These are phyloP conservation scores for Halictus rubicundus DNA, from an alignment of 1,140 invertebrate genomes.

Conservation along the genomic window DNA sequence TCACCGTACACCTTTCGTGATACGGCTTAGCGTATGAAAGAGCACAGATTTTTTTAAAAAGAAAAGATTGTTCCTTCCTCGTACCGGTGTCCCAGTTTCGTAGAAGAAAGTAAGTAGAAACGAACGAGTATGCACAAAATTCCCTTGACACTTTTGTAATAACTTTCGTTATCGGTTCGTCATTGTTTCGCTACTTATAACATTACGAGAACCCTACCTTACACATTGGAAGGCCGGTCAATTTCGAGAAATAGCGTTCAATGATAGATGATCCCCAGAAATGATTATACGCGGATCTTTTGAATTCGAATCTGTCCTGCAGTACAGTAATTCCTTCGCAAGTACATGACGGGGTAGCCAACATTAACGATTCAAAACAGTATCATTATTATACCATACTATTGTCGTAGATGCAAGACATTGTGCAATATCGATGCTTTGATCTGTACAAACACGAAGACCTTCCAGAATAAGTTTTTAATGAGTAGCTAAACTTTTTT, in stretches of 20 bases:
- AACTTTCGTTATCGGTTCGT: background rate
- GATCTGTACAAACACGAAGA: slow-evolving; percentile 34
- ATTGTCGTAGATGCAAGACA: slow-evolving; percentile 18
- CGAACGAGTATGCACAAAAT: slow-evolving; percentile 35
- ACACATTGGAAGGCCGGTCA: background rate
- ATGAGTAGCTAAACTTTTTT: slow-evolving; percentile 41
- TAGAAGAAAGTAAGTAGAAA: slow-evolving; percentile 26
- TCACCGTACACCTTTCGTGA: slow-evolving; percentile 60
- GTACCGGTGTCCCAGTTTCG: background rate
- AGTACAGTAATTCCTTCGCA: slow-evolving; percentile 21
- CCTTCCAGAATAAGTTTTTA: slow-evolving; percentile 33
- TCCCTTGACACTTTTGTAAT: slow-evolving; percentile 29
- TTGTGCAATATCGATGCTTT: slow-evolving; percentile 58
- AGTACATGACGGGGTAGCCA: slow-evolving; percentile 25
- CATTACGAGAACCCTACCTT: too few species aligned
- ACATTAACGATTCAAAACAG: background rate
- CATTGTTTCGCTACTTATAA: background rate
- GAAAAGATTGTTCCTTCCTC: slow-evolving; percentile 35
- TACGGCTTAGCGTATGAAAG: slow-evolving; percentile 34
- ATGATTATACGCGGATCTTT: background rate
- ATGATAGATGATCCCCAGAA: background rate
- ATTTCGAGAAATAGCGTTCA: background rate
- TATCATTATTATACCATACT: slow-evolving; percentile 10
- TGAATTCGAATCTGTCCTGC: slow-evolving; percentile 9
- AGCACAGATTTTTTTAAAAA: slow-evolving; percentile 2